phyloP scores from a whole-genome alignment of 2,113 vertebrate genomes.

The Hemiscyllium ocellatum region DNA sequence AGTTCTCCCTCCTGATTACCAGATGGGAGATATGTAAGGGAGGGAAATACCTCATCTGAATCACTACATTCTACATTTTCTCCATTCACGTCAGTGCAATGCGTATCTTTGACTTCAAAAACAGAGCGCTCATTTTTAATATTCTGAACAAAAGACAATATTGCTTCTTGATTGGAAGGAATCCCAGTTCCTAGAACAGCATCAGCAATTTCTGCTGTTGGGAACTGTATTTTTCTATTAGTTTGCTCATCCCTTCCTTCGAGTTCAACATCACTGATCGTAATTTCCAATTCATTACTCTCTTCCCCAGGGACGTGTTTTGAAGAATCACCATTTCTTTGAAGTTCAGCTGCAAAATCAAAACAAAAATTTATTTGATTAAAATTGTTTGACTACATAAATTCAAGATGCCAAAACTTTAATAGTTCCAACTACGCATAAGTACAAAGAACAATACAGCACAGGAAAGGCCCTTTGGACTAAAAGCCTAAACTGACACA shows the following conservation, averaged over 20 bases:
- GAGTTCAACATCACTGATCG: conserved; percentile 52
- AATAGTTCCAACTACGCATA: not conserved
- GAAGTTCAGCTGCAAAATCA: not conserved
- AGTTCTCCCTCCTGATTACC: conserved; percentile 39
- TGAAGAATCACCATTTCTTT: conserved; percentile 37
- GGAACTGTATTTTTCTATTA: conserved; percentile 53
- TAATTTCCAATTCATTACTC: conserved; percentile 6
- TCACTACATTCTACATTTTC: conserved; percentile 36
- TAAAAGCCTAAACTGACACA: too few species aligned
- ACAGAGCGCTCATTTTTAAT: conserved; percentile 47
- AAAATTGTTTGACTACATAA: not conserved
- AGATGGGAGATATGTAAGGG: not conserved
- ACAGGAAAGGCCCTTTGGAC: too few species aligned
- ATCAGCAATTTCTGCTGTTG: conserved; percentile 67
- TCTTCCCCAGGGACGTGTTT: conserved; percentile 46
- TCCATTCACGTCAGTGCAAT: conserved; percentile 48
- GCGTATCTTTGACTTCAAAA: conserved; percentile 13
- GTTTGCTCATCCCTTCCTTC: conserved; percentile 46
- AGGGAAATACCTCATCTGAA: conserved; percentile 35
- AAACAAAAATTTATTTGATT: not conserved
- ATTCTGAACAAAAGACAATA: conserved; percentile 67
- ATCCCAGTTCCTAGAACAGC: conserved; percentile 62
- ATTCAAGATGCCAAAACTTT: not conserved
- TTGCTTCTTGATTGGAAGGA: conserved; percentile 48
- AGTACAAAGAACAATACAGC: not conserved